These are phyloP conservation scores for Delichon dasypus DNA, from an alignment of 2,797 vertebrate species.

Conservation along the genomic window DNA sequence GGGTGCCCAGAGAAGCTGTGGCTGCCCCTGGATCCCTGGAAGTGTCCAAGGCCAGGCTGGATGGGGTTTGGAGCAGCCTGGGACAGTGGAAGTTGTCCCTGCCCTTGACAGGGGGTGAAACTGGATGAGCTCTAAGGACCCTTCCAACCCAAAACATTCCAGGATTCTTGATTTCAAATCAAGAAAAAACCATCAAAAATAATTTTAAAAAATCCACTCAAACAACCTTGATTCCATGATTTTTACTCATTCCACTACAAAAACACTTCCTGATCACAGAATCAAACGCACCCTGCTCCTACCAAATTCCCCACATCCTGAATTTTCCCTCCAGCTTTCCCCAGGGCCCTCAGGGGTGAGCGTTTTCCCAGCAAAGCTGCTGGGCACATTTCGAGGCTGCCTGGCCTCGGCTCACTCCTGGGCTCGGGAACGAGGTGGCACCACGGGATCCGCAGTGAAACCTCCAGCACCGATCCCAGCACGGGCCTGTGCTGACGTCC, in stretches of 20 bases:
- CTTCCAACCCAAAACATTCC: neutral
- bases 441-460: fast-evolving
- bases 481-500: fast-evolving
- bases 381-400: neutral
- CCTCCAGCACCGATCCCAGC: fast-evolving
- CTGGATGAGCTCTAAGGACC: neutral
- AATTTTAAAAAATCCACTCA: too few species aligned
- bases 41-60: neutral
- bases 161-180: neutral
- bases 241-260: neutral
- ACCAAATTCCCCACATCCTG: neutral
- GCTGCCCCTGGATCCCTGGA: neutral
- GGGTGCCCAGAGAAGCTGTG: neutral
- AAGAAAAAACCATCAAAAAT: too few species aligned
- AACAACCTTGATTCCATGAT: neutral
- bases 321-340: neutral
- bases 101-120: neutral
- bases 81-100: neutral
- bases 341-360: fast-evolving
- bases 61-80: fast-evolving
- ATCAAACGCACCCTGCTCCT: neutral
- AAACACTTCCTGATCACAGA: neutral
- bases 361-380: neutral
- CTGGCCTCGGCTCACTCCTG: neutral
- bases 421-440: fast-evolving